A percentile compares a stretch with the other conserved stretches of the same genome.
These are phyloP conservation scores for Scartelaos histophorus DNA, from an alignment of 2,113 vertebrate species.

Conservation along the genomic window DNA sequence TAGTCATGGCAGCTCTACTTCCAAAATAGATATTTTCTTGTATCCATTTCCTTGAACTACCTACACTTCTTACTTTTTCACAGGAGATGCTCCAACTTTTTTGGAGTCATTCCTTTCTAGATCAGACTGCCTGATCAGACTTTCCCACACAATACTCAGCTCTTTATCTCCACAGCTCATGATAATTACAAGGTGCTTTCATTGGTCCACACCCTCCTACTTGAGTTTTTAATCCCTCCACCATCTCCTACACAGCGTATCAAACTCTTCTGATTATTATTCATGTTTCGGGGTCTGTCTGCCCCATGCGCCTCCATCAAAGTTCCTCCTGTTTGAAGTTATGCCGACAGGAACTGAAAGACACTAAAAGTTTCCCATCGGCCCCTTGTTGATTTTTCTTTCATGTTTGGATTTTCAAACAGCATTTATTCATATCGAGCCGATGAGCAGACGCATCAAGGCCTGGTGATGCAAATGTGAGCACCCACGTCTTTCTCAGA, in stretches of 20 bases:
- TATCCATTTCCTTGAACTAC: slow-evolving; percentile 5
- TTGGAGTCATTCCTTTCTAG: slow-evolving; percentile 84
- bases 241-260: slow-evolving; percentile 32
- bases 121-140: slow-evolving; percentile 80
- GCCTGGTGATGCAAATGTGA: slow-evolving; percentile 66
- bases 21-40: neutral
- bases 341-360: slow-evolving; percentile 62
- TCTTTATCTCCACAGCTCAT: slow-evolving; percentile 86
- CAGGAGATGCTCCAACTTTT: slow-evolving; percentile 81
- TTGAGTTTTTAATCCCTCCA: slow-evolving; percentile 13
- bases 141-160: slow-evolving; percentile 90
- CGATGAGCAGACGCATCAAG: slow-evolving; percentile 67
- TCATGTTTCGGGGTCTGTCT: slow-evolving; percentile 56
- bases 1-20: too few species aligned
- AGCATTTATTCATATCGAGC: slow-evolving; percentile 71
- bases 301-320: slow-evolving; percentile 68
- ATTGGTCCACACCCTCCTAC: slow-evolving; percentile 74
- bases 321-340: slow-evolving; percentile 58
- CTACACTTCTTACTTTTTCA: slow-evolving; percentile 73
- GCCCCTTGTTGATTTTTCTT: slow-evolving; percentile 72
- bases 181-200: slow-evolving; percentile 81
- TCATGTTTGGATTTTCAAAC: slow-evolving; percentile 73
- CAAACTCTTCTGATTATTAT: slow-evolving; percentile 47
- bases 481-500: slow-evolving; percentile 66
- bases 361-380: slow-evolving; percentile 60